phyloP scores from a whole-genome alignment of 2,113 vertebrate genomes.

The Gallinago undulata region DNA sequence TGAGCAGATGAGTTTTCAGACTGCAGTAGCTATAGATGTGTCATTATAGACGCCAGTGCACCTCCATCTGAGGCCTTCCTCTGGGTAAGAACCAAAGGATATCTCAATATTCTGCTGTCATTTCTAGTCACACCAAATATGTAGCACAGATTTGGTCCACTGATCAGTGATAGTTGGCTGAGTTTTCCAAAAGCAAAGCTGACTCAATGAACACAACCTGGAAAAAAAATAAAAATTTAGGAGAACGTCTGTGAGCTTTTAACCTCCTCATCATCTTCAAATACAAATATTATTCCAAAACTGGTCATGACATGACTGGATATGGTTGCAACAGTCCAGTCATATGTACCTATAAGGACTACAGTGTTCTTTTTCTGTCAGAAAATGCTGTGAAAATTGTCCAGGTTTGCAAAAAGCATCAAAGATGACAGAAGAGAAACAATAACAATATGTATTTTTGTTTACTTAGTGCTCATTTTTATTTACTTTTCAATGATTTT shows the following conservation, averaged over 20 bases:
- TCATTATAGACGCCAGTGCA: background rate
- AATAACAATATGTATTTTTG: background rate
- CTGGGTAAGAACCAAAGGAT: background rate
- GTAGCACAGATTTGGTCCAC: background rate
- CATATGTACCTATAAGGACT: background rate
- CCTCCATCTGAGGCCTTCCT: background rate
- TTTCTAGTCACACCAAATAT: background rate
- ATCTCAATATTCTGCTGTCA: background rate
- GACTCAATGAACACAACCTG: background rate
- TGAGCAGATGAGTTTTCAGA: slow-evolving; percentile 7
- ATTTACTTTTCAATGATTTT: background rate
- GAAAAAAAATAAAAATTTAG: background rate
- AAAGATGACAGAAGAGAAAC: background rate
- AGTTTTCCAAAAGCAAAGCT: background rate
- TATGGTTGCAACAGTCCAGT: background rate
- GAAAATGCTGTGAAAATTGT: background rate
- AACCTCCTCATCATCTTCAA: background rate
- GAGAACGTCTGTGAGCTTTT: background rate
- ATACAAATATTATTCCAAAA: background rate
- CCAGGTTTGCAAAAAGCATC: background rate
- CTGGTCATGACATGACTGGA: background rate
- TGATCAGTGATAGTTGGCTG: background rate
- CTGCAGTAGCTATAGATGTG: background rate
- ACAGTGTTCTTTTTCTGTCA: background rate
- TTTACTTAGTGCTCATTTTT: background rate